Conservation (phyloP, 1,140 invertebrate genomes). For the Eumaeus atala region DNA sequence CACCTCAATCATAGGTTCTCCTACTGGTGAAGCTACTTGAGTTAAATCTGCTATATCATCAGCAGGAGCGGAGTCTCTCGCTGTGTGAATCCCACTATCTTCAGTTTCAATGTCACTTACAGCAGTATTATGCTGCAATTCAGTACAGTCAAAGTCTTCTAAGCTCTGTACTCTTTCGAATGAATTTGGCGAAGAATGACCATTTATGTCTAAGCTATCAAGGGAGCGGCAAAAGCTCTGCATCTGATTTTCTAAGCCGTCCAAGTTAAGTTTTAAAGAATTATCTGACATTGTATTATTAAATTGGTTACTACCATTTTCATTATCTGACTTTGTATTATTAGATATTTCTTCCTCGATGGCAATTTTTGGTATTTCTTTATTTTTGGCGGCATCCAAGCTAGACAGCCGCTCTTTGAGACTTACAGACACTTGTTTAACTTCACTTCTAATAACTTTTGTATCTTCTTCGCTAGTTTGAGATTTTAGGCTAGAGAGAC, state of each 20-base stretch:
- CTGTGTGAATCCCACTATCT: slow-evolving; percentile 87
- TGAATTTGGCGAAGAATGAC: slow-evolving; percentile 69
- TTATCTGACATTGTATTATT: slow-evolving; percentile 51
- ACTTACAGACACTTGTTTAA: slow-evolving; percentile 70
- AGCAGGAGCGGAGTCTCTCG: slow-evolving; percentile 84
- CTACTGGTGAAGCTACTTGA: slow-evolving; percentile 64
- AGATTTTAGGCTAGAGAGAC: slow-evolving; percentile 75
- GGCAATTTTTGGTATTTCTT: slow-evolving; percentile 67
- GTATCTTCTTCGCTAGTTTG: slow-evolving; percentile 71
- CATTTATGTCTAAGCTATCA: slow-evolving; percentile 78
- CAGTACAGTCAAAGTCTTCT: slow-evolving; percentile 76
- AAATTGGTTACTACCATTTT: slow-evolving; percentile 23
- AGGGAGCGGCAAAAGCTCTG: slow-evolving; percentile 78
- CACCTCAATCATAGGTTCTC: slow-evolving; percentile 64
- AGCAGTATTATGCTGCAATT: slow-evolving; percentile 67
- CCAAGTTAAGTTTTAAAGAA: slow-evolving; percentile 55
- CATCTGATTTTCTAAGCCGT: slow-evolving; percentile 65
- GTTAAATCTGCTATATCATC: slow-evolving; percentile 78
- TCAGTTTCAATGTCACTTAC: slow-evolving; percentile 82
- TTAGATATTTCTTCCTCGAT: slow-evolving; percentile 53
- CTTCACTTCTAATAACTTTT: slow-evolving; percentile 52
- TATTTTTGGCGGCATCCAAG: slow-evolving; percentile 71
- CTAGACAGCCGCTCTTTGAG: slow-evolving; percentile 76
- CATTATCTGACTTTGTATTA: neutral
- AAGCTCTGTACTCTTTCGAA: slow-evolving; percentile 81